Evolutionary conservation across 2,113 vertebrate species (phyloP).

Genomic region (Lampris megalopsis): DNA sequence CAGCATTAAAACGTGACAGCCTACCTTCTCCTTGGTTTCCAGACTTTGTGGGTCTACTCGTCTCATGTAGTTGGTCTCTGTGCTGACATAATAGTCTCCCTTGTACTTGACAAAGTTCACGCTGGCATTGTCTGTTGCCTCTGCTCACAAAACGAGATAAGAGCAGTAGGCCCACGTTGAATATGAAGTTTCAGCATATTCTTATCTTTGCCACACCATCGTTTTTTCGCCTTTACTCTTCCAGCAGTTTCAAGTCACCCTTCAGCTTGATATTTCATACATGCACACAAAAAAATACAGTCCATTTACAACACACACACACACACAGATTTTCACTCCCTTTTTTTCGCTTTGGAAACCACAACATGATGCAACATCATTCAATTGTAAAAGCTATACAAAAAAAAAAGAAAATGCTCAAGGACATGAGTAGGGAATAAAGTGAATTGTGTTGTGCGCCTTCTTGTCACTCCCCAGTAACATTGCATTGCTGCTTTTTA

Average conservation of each 20-base stretch:
- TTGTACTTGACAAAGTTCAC: constrained; percentile 92
- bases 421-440: not conserved
- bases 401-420: constrained; percentile 23
- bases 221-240: constrained; percentile 15
- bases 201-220: not conserved
- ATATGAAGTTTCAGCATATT: not conserved
- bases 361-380: constrained; percentile 41
- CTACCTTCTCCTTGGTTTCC: constrained; percentile 91
- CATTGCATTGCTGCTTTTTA: no score
- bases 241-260: constrained; percentile 9
- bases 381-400: constrained; percentile 12
- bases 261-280: constrained; percentile 25
- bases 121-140: constrained; percentile 88
- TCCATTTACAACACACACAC: not conserved
- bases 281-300: constrained; percentile 5
- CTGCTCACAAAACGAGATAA: constrained; percentile 77
- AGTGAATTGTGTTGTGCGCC: constrained; percentile 1
- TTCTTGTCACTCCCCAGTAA: constrained; percentile 7
- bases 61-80: constrained; percentile 89
- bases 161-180: constrained; percentile 20
- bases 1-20: not conserved
- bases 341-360: constrained; percentile 33
- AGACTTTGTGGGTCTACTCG: constrained; percentile 88
- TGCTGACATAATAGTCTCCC: constrained; percentile 91
- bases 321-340: constrained; percentile 22